Evolutionary conservation across 2,888 invertebrate genomes (phyloP).

Genomic region (Agriopis marginaria): DNA sequence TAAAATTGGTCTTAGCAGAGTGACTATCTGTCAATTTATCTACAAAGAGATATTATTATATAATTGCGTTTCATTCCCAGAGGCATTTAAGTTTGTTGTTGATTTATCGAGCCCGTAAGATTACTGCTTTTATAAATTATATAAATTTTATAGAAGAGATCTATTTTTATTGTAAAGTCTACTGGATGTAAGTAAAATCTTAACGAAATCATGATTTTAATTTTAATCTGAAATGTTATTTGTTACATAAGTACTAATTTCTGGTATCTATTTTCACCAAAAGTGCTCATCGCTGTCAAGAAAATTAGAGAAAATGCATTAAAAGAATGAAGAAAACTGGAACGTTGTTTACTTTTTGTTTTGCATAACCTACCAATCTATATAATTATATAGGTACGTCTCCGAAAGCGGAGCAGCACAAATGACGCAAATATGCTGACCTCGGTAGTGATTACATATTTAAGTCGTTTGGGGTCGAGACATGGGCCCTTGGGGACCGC

Average conservation of each 20-base stretch:
- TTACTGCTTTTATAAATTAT: slow-evolving; percentile 84
- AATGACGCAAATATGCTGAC: too few relatives aligned
- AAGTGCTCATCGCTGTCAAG: slow-evolving; percentile 90
- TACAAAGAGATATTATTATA: slow-evolving; percentile 70
- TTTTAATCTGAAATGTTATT: slow-evolving; percentile 75
- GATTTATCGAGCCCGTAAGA: slow-evolving; percentile 71
- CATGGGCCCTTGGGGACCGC: too few relatives aligned
- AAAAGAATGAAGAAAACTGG: slow-evolving; percentile 83
- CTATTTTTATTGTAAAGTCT: slow-evolving; percentile 86
- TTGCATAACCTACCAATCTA: slow-evolving; percentile 19
- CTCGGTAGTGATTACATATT: too few relatives aligned
- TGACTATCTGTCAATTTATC: slow-evolving; percentile 84
- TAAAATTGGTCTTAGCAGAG: slow-evolving; percentile 80
- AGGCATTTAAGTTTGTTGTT: slow-evolving; percentile 81
- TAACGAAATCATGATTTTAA: slow-evolving; percentile 72
- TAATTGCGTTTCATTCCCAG: slow-evolving; percentile 79
- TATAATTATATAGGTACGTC: too few relatives aligned
- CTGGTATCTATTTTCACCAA: slow-evolving; percentile 88
- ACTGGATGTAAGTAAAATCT: slow-evolving; percentile 61
- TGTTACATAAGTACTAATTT: slow-evolving; percentile 75
- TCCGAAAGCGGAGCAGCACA: too few relatives aligned
- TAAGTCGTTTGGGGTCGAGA: too few relatives aligned
- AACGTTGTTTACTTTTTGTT: slow-evolving; percentile 58
- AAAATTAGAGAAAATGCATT: slow-evolving; percentile 87
- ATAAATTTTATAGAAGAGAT: slow-evolving; percentile 86